A percentile compares a stretch with the other conserved stretches of the same genome.
Conservation (phyloP, 2,113 vertebrate genomes). For the Numenius arquata region DNA sequence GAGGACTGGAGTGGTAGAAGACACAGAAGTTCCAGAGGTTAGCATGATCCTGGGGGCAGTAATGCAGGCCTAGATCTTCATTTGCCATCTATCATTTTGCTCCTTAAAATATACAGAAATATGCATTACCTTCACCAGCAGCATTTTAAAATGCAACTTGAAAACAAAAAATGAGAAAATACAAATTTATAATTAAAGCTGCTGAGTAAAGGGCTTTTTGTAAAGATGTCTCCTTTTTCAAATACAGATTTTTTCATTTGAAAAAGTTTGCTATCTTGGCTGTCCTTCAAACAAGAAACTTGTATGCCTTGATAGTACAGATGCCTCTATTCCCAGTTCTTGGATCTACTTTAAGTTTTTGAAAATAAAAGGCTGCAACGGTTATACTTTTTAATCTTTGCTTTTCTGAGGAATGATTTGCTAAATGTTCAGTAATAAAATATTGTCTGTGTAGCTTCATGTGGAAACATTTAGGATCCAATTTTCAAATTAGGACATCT, state of each 20-base stretch:
- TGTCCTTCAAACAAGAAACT: not conserved
- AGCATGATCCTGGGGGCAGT: not conserved
- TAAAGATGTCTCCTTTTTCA: not conserved
- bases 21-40: not conserved
- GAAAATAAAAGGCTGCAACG: not conserved
- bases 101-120: not conserved
- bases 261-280: not conserved
- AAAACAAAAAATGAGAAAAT: not conserved
- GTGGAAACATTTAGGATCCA: not conserved
- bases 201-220: not conserved
- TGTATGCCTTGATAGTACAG: not conserved
- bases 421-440: not conserved
- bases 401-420: not conserved
- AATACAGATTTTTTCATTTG: not conserved
- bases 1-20: not conserved
- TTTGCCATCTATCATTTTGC: not conserved
- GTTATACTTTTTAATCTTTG: not conserved
- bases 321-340: not conserved
- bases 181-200: not conserved
- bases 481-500: constrained; percentile 34
- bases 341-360: not conserved
- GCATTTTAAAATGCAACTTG: not conserved
- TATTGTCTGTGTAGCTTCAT: not conserved
- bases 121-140: not conserved
- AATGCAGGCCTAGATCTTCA: not conserved